Evolutionary conservation across 37 sponge, comb jelly and placozoan species (phyloP), one percentile per base, ranked within the genome.

Genomic region (Bolinopsis microptera): DNA sequence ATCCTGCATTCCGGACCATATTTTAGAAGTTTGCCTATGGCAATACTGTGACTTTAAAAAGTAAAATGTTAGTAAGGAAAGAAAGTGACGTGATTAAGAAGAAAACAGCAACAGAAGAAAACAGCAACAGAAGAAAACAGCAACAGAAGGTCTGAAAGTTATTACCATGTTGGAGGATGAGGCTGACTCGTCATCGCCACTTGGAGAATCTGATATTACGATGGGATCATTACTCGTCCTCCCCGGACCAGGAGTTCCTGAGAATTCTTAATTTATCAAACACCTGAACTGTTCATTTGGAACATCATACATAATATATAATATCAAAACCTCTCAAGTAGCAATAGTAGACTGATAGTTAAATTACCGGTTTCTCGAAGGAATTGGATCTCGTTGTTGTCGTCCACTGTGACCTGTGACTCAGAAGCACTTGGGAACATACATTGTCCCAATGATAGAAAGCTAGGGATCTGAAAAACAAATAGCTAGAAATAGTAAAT

Each of bases 221-320:
- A 77, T 77, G 9, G 80, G 80, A 77, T 77, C 80, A 35, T 34
- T 1, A 18, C 80, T 77, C 1, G 33, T 77, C 21, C 80, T 77
- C 1, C 80, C 80, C 13, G 80, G 80, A 35, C 80, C 80, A 34
- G 80, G 27, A 2, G 22, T 77, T 77, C 61, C 61, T 48, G 61
- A 18, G 13, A 48, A 48, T n/a, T n/a, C n/a, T n/a, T n/a, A n/a
- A n/a, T n/a, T n/a, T n/a, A n/a, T n/a, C n/a, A n/a, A n/a, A n/a
- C n/a, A n/a, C n/a, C n/a, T n/a, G n/a, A n/a, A n/a, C n/a, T n/a
- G n/a, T n/a, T n/a, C n/a, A n/a, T n/a, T n/a, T n/a, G n/a, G n/a
- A n/a, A n/a, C n/a, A n/a, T n/a, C n/a, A n/a, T n/a, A n/a, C n/a
- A n/a, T n/a, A n/a, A n/a, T n/a, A n/a, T n/a, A n/a, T n/a, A n/a